These are phyloP conservation scores for Cydia amplana DNA, from an alignment of 1,140 invertebrate genomes.

Conservation along the genomic window DNA sequence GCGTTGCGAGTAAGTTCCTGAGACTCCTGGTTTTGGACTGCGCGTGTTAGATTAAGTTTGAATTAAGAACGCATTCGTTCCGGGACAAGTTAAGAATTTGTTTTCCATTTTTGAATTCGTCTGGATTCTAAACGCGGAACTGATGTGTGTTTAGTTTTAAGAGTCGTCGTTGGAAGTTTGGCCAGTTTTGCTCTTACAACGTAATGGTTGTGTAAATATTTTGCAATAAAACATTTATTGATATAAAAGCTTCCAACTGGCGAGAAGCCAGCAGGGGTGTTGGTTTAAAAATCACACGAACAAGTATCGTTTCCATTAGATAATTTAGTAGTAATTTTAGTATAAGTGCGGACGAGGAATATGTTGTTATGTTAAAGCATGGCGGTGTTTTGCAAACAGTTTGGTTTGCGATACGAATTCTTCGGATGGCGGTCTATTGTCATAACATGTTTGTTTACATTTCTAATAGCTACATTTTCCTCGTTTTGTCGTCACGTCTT, in stretches of 20 bases:
- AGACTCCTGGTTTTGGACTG: constrained; percentile 27
- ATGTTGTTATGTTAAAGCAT: constrained; percentile 65
- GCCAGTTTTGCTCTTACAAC: constrained; percentile 1
- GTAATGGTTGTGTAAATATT: constrained; percentile 38
- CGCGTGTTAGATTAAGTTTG: constrained; percentile 14
- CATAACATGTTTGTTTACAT: constrained; percentile 76
- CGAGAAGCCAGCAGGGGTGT: constrained; percentile 77
- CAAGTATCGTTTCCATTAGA: constrained; percentile 76
- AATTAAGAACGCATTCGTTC: constrained; percentile 19
- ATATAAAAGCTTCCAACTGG: constrained; percentile 69
- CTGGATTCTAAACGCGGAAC: constrained; percentile 10
- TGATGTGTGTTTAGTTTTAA: constrained; percentile 30
- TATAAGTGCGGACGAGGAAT: constrained; percentile 60
- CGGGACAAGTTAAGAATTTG: neutral
- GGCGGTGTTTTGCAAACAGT: constrained; percentile 73
- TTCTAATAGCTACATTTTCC: constrained; percentile 65
- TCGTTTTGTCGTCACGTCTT: constrained; percentile 55
- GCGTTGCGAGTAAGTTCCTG: constrained; percentile 91
- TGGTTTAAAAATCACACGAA: constrained; percentile 71
- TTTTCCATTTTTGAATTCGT: neutral
- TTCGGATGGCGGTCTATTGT: constrained; percentile 74
- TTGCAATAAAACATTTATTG: constrained; percentile 48
- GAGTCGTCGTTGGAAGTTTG: constrained; percentile 33
- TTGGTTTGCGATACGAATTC: constrained; percentile 61
- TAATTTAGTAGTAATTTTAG: constrained; percentile 57